These are phyloP conservation scores for Anarsia innoxiella DNA, from an alignment of 2,888 invertebrate species.

Conservation along the genomic window DNA sequence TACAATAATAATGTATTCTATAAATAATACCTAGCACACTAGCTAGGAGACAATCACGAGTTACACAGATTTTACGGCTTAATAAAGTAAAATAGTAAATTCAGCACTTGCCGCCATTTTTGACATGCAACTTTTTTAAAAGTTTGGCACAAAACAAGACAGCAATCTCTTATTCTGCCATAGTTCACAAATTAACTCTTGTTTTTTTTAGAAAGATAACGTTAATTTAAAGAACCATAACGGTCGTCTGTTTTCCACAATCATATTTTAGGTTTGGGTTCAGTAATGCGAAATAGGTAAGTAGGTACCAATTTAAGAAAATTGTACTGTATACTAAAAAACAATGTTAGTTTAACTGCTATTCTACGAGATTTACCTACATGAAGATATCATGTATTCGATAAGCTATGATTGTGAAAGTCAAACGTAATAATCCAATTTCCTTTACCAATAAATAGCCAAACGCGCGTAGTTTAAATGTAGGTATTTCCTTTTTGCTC, in stretches of 20 bases:
- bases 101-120: conserved; percentile 2
- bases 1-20: conserved; percentile 8
- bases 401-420: too few species aligned
- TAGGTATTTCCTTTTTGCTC: not conserved
- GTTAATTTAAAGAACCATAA: too few species aligned
- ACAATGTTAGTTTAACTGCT: too few species aligned
- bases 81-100: not conserved
- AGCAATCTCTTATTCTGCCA: conserved; percentile 16
- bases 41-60: conserved; percentile 6
- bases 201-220: conserved; percentile 5
- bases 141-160: conserved; percentile 39
- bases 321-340: too few species aligned
- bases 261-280: too few species aligned
- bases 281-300: too few species aligned
- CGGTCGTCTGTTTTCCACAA: too few species aligned
- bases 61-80: conserved; percentile 4
- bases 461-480: not conserved
- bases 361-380: too few species aligned
- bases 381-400: too few species aligned
- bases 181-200: not conserved
- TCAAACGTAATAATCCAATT: too few species aligned
- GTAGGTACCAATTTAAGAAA: too few species aligned
- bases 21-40: conserved; percentile 9
- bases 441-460: conserved; percentile 2
- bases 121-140: conserved; percentile 8